Percentiles rank a stretch among this genome's conserved stretches.
Evolutionary conservation across 1,140 invertebrate species (phyloP).

Genomic region (Drosophila cardini): DNA sequence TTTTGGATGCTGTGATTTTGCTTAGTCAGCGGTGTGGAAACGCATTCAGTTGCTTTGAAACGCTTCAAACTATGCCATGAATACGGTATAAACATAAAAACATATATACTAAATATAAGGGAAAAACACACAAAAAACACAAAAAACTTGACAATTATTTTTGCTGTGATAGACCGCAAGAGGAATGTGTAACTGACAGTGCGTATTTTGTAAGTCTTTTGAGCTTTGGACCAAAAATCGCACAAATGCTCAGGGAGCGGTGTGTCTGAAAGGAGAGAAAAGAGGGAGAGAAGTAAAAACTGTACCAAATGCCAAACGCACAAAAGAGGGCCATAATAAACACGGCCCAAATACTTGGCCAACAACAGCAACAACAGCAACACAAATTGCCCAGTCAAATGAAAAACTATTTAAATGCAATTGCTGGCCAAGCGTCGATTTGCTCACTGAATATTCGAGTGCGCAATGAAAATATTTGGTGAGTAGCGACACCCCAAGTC

Average conservation of each 20-base stretch:
- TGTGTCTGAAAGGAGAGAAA: neutral
- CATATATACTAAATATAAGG: conserved; percentile 1
- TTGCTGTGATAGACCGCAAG: conserved; percentile 54
- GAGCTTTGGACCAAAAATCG: conserved; percentile 13
- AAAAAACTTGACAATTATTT: conserved; percentile 51
- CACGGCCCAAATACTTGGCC: conserved; percentile 11
- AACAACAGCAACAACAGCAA: conserved; percentile 2
- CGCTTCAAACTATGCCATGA: conserved; percentile 2
- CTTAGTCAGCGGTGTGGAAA: conserved; percentile 9
- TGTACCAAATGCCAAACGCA: conserved; percentile 33
- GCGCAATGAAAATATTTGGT: conserved; percentile 50
- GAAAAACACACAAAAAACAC: conserved; percentile 32
- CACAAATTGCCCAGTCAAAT: conserved; percentile 73
- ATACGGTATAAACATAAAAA: neutral
- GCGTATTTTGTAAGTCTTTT: conserved; percentile 12
- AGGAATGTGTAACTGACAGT: conserved; percentile 58
- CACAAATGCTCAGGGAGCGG: neutral
- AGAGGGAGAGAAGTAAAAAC: neutral
- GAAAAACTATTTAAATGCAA: conserved; percentile 82
- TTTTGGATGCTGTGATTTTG: neutral
- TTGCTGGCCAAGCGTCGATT: conserved; percentile 78
- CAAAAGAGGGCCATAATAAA: conserved; percentile 28
- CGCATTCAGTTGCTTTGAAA: conserved; percentile 6
- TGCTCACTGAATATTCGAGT: conserved; percentile 76
- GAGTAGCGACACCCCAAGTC: neutral